A percentile compares a stretch with the other conserved stretches of the same genome.
Evolutionary conservation across 2,797 vertebrate species (phyloP).

Genomic region (Tapirus indicus): DNA sequence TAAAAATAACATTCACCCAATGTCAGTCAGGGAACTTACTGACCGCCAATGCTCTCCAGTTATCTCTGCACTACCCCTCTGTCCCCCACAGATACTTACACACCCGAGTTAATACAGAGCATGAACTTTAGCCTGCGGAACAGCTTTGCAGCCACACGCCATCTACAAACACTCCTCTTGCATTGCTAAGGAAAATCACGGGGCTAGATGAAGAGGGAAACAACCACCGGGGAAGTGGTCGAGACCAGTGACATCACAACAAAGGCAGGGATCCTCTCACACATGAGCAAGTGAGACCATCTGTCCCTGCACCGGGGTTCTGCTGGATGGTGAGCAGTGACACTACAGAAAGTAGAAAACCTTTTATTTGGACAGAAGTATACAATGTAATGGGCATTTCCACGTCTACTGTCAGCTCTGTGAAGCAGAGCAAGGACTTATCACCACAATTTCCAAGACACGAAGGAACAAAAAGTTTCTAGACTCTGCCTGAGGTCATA

Average conservation of each 20-base stretch:
- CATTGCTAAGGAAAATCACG: constrained; percentile 2
- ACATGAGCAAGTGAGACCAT: neutral
- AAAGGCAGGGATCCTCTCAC: neutral
- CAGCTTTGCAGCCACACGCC: neutral
- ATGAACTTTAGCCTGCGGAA: neutral
- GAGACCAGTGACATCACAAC: neutral
- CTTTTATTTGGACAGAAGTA: neutral
- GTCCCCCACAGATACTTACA: neutral
- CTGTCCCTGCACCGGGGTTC: neutral
- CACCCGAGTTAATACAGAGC: neutral
- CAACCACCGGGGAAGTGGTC: neutral
- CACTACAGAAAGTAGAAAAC: neutral
- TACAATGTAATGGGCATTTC: neutral
- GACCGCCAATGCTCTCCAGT: neutral
- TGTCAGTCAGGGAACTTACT: neutral
- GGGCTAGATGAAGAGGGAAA: neutral
- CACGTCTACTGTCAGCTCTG: neutral
- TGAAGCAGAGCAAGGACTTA: neutral
- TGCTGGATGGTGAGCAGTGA: neutral
- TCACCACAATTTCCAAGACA: constrained; percentile 34
- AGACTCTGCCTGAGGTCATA: constrained; percentile 11
- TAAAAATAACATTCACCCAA: constrained; percentile 14
- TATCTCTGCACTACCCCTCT: neutral
- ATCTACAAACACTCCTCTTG: neutral
- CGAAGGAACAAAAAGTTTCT: neutral